These are phyloP conservation scores for Trachops cirrhosus DNA, from an alignment of 2,797 vertebrate genomes.

Conservation along the genomic window DNA sequence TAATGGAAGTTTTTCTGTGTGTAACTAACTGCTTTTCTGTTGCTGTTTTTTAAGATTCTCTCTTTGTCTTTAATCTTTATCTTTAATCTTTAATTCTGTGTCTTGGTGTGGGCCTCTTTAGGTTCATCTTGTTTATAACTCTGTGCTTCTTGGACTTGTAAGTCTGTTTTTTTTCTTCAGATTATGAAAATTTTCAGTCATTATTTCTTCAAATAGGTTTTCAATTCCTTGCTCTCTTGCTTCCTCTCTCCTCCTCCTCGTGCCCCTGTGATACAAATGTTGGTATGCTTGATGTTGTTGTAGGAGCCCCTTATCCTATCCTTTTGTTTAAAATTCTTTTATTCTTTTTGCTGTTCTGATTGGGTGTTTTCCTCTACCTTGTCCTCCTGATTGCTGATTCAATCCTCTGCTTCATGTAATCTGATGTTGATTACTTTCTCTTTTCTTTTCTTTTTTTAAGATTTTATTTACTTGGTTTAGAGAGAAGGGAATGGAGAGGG, in stretches of 20 bases:
- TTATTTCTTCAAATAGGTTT: not conserved
- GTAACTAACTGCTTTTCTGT: not conserved
- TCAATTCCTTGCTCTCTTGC: not conserved
- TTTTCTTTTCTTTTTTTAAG: not conserved
- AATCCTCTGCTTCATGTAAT: not conserved
- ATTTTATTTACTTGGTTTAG: too few species aligned
- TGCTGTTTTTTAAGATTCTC: not conserved
- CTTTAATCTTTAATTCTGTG: not conserved
- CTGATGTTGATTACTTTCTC: not conserved
- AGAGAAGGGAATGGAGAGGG: too few species aligned
- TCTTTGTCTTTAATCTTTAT: not conserved
- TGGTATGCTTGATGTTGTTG: not conserved
- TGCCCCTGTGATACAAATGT: not conserved
- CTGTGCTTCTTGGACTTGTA: not conserved
- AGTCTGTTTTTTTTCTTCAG: not conserved
- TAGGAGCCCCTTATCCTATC: not conserved
- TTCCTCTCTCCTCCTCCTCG: not conserved
- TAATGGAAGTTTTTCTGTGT: not conserved
- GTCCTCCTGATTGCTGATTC: not conserved
- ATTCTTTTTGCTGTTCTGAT: not conserved
- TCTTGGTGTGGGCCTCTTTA: not conserved
- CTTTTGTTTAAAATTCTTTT: not conserved
- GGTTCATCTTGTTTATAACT: not conserved
- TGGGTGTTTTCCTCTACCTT: not conserved
- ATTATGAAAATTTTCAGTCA: not conserved